Evolutionary conservation across 2,888 invertebrate genomes (phyloP).

Genomic region (Spisula solida): DNA sequence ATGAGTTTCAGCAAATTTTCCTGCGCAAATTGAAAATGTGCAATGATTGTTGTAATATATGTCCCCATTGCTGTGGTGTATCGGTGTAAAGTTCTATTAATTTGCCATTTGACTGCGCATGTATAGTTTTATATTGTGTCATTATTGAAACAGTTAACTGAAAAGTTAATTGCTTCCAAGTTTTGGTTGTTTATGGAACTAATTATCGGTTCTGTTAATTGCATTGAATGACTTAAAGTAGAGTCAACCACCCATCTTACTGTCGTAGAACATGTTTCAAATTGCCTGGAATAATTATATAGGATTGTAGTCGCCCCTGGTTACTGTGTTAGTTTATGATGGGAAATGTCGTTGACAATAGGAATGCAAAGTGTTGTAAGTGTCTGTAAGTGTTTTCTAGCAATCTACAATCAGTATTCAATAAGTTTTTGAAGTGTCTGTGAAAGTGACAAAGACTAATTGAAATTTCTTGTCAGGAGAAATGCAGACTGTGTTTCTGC

Average conservation of each 20-base stretch:
- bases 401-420: slow-evolving; percentile 5
- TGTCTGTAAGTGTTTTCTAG: slow-evolving; percentile 2
- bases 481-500: background rate
- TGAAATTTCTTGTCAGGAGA: background rate
- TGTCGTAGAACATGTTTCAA: background rate
- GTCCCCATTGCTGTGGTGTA: background rate
- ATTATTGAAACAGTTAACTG: background rate
- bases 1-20: background rate
- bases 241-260: background rate
- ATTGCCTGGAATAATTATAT: background rate
- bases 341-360: slow-evolving; percentile 7
- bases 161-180: background rate
- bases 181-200: slow-evolving; percentile 5
- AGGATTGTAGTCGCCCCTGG: background rate
- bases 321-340: background rate
- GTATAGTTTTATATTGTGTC: background rate
- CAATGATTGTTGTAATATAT: background rate
- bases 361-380: background rate
- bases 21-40: background rate
- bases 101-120: background rate
- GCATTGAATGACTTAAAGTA: background rate
- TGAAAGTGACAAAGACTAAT: slow-evolving; percentile 17
- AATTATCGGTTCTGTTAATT: background rate
- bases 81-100: background rate
- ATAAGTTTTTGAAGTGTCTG: background rate